These are phyloP conservation scores for Caenorhabditis auriculariae DNA, from an alignment of 2,888 invertebrate species.

Conservation along the genomic window DNA sequence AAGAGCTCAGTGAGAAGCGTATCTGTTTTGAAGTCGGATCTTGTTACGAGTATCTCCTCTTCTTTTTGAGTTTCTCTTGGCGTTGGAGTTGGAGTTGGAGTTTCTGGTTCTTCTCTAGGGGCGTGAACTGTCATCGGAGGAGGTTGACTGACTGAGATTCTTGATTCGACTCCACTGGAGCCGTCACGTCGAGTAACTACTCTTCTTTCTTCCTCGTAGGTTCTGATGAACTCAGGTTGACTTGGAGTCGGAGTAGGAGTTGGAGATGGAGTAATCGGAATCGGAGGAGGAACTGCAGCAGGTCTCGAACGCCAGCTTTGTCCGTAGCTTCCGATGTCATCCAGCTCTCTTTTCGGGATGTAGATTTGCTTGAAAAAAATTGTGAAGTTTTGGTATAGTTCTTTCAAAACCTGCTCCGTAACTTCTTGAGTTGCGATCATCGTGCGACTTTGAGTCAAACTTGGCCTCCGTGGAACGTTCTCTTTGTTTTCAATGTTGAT, in stretches of 20 bases:
- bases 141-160: constrained; percentile 1
- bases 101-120: constrained; percentile 1
- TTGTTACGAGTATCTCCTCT: constrained; percentile 4
- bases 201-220: constrained; percentile 1
- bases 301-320: neutral
- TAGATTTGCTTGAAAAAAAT: too few species aligned
- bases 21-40: neutral
- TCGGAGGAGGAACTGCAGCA: neutral
- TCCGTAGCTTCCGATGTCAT: too few species aligned
- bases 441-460: too few species aligned
- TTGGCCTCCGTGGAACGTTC: too few species aligned
- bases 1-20: constrained; percentile 3
- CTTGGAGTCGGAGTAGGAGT: too few species aligned
- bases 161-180: neutral
- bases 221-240: constrained; percentile 6
- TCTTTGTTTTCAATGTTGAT: too few species aligned
- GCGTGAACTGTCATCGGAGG: constrained; percentile 5
- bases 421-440: too few species aligned
- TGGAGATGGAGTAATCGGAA: neutral
- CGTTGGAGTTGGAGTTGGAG: constrained; percentile 8
- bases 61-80: constrained; percentile 9
- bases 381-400: too few species aligned
- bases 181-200: neutral
- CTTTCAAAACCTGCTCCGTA: too few species aligned
- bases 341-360: too few species aligned